Evolutionary conservation across 2,797 vertebrate genomes (phyloP), one percentile per base, ranked within the genome.

Genomic region (Orestias chungarensis): DNA sequence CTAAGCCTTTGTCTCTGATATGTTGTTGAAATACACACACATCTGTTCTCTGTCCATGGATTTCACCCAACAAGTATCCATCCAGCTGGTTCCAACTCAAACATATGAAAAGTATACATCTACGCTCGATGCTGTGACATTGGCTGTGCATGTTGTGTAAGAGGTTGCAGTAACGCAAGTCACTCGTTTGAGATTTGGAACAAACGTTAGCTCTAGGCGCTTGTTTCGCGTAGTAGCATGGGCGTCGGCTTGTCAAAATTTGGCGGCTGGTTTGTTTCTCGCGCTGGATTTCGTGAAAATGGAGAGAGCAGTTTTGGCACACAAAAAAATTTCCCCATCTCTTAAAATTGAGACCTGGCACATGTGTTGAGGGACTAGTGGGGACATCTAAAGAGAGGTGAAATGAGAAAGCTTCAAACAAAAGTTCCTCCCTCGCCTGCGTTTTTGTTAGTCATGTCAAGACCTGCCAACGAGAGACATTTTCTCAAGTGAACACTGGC

Each of bases 401-500:
- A 95, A n/a, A 93, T 95, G 95, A 95, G 94, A 95, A 79, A 87
- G 93, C 95, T 95, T 93, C 94, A 50, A 94, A 94, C 94, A 84
- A 95, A 91, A 95, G 96, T 97, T 98, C 96, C 97, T 98, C 97
- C 96, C 95, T 96, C 96, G 95, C 96, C 96, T 97, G 95, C 93
- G 95, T 94, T 91, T 96, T 96, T n/a, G n/a, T 95, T 95, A 97
- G 97, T 98, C 97, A 98, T 98, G 97, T 98, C 96, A 95, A 98
- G 97, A 98, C 97, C 97, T 98, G 97, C 96, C 97, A 97, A 96
- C 95, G 95, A 96, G 96, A 97, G 96, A 97, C 95, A 95, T 95
- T 97, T 96, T 97, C 96, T 98, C 97, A 98, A 98, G 97, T 98
- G 97, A 97, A 97, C 95, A 95, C 96, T 97, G 96, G 96, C 96